phyloP scores from a whole-genome alignment of 2,888 invertebrate genomes.

The Lagria hirta region DNA sequence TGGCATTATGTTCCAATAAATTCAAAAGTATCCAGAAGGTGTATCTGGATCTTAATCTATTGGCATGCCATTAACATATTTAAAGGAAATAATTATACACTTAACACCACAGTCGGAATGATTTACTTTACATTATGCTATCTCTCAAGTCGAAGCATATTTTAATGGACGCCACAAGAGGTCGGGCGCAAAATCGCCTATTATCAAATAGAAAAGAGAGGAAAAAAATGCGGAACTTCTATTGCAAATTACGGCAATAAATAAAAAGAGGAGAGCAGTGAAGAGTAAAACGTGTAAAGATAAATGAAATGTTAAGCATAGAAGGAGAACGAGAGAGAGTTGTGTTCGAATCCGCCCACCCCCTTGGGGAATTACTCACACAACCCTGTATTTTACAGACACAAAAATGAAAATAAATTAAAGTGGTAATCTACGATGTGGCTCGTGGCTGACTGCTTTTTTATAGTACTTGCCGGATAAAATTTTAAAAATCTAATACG shows the following conservation, averaged over 20 bases:
- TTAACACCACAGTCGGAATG: constrained; percentile 26
- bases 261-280: constrained; percentile 34
- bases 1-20: constrained; percentile 23
- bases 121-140: constrained; percentile 24
- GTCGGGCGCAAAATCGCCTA: constrained; percentile 14
- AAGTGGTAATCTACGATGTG: constrained; percentile 49
- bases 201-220: not conserved
- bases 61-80: constrained; percentile 26
- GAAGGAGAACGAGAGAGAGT: constrained; percentile 26
- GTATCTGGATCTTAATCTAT: constrained; percentile 24
- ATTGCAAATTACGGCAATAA: constrained; percentile 34
- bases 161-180: constrained; percentile 22
- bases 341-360: constrained; percentile 42
- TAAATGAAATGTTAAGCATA: constrained; percentile 41
- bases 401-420: constrained; percentile 53
- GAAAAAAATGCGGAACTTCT: constrained; percentile 15
- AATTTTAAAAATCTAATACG: constrained; percentile 54
- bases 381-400: constrained; percentile 46
- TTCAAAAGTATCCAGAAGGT: constrained; percentile 22
- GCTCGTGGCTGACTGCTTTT: constrained; percentile 52
- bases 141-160: constrained; percentile 20
- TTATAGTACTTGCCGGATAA: constrained; percentile 40
- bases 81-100: constrained; percentile 28
- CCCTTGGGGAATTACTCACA: constrained; percentile 42
- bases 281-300: constrained; percentile 36